A percentile compares a stretch with the other conserved stretches of the same genome.
These are phyloP conservation scores for Prionailurus bengalensis DNA, from an alignment of 2,113 vertebrate species.

Conservation along the genomic window DNA sequence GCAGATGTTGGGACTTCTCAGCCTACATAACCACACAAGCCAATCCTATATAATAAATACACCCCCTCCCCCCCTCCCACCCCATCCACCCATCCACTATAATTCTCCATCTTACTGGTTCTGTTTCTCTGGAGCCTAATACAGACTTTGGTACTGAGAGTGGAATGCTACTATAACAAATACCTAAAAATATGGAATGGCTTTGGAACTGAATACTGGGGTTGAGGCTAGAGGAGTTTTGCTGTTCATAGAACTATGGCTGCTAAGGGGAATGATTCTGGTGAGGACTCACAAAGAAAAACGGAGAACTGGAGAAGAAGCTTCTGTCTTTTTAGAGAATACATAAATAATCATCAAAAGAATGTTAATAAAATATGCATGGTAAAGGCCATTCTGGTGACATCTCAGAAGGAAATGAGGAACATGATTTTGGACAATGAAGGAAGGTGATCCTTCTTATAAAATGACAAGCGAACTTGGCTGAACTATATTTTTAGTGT, in stretches of 20 bases:
- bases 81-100: not conserved
- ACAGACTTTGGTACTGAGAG: not conserved
- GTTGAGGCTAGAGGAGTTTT: not conserved
- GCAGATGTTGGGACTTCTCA: not conserved
- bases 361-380: not conserved
- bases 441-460: not conserved
- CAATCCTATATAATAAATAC: not conserved
- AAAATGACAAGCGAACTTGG: not conserved
- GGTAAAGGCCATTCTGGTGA: not conserved
- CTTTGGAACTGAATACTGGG: not conserved
- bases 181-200: not conserved
- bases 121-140: not conserved
- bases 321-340: slow-evolving; percentile 1
- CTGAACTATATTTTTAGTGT: slow-evolving; percentile 28
- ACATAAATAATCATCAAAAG: slow-evolving; percentile 7
- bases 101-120: not conserved
- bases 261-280: not conserved
- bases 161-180: not conserved
- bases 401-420: not conserved
- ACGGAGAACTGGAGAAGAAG: not conserved
- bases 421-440: not conserved
- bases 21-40: not conserved
- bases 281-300: not conserved
- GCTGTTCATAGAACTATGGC: not conserved
- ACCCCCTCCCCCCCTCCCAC: not conserved